Evolutionary conservation across 2,888 invertebrate genomes (phyloP).

Genomic region (Drosophila kuntzei): DNA sequence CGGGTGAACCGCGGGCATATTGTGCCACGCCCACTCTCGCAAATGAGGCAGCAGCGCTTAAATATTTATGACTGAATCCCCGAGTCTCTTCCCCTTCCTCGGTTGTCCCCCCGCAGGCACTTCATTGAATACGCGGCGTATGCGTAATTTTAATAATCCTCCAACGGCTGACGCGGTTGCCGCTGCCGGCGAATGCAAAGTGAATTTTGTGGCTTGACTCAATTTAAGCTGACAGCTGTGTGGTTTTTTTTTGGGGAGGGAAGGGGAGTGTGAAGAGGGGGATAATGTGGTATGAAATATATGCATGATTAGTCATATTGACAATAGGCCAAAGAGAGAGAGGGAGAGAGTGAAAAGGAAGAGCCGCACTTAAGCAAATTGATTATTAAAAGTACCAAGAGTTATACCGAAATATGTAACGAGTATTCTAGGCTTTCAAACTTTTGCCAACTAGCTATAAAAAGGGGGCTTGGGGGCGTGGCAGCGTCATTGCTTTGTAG

Average conservation of each 20-base stretch:
- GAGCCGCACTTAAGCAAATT: constrained; percentile 77
- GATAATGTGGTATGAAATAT: constrained; percentile 64
- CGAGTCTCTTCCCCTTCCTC: neutral
- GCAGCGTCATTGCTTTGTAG: constrained; percentile 61
- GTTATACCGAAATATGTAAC: constrained; percentile 29
- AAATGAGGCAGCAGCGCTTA: constrained; percentile 39
- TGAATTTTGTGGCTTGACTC: constrained; percentile 80
- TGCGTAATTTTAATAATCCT: constrained; percentile 81
- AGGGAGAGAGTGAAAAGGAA: constrained; percentile 2
- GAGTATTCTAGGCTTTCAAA: constrained; percentile 52
- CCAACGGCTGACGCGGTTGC: constrained; percentile 64
- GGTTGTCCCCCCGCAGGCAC: constrained; percentile 30
- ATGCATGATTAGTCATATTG: constrained; percentile 80
- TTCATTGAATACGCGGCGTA: constrained; percentile 80
- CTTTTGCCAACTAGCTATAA: constrained; percentile 41
- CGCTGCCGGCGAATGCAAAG: constrained; percentile 67
- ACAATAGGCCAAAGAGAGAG: constrained; percentile 49
- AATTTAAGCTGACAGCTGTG: constrained; percentile 77
- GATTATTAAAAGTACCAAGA: constrained; percentile 76
- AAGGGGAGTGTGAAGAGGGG: neutral
- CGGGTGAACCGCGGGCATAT: constrained; percentile 16
- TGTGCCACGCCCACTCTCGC: constrained; percentile 42
- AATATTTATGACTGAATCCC: constrained; percentile 43
- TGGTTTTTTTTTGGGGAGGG: constrained; percentile 7
- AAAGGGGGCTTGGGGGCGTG: constrained; percentile 27